Evolutionary conservation across 2,113 vertebrate genomes (phyloP).

Genomic region (Argyrosomus japonicus): DNA sequence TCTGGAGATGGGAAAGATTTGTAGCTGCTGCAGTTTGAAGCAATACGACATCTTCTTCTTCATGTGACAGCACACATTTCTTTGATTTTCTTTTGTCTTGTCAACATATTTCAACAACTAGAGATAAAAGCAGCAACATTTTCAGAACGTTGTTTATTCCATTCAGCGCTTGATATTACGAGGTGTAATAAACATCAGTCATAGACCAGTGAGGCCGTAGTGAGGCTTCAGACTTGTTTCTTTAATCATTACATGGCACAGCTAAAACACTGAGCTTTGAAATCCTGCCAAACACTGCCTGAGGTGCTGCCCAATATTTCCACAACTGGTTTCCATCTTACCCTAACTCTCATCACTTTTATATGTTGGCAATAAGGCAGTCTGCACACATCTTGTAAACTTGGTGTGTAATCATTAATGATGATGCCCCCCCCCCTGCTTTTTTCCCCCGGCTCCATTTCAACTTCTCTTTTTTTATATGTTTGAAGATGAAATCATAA

Average conservation of each 20-base stretch:
- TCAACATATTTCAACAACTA: neutral
- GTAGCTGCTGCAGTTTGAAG: neutral
- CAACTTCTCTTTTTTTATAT: neutral
- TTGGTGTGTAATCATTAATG: constrained; percentile 12
- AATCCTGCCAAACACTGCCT: constrained; percentile 7
- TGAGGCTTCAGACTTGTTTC: constrained; percentile 6
- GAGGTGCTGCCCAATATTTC: constrained; percentile 34
- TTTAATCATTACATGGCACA: neutral
- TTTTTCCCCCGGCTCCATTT: neutral
- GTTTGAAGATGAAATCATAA: constrained; percentile 26
- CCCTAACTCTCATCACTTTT: constrained; percentile 7
- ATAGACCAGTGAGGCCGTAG: neutral
- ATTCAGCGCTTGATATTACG: neutral
- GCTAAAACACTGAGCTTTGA: constrained; percentile 1
- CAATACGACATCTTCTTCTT: neutral
- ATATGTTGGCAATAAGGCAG: neutral
- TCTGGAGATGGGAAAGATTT: neutral
- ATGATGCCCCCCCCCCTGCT: neutral
- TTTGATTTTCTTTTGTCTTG: no score
- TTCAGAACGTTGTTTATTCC: neutral
- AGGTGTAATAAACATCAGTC: neutral
- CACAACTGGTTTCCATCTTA: constrained; percentile 36
- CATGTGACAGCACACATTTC: neutral
- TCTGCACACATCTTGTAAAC: constrained; percentile 16
- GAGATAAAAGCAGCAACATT: neutral